Conservation (phyloP, 2,888 invertebrate species). For the Lissocephala sabroskyi region DNA sequence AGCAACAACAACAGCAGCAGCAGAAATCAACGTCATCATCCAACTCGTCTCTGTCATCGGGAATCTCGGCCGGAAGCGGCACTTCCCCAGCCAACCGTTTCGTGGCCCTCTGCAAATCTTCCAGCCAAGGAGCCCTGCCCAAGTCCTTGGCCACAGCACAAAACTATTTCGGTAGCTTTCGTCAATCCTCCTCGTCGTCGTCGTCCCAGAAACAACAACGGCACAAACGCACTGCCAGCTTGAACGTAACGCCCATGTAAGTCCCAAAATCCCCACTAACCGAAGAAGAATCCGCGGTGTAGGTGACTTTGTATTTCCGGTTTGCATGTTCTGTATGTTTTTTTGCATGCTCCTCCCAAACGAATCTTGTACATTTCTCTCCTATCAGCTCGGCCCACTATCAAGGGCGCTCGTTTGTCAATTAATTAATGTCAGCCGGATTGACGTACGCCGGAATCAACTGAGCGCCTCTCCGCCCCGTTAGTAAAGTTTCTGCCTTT, state of each 20-base stretch:
- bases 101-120: conserved; percentile 43
- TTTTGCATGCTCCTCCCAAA: no score
- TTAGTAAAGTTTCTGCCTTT: no score
- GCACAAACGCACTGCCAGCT: conserved; percentile 45
- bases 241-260: conserved; percentile 55
- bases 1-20: conserved; percentile 26
- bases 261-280: conserved; percentile 26
- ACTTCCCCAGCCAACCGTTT: conserved; percentile 31
- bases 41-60: conserved; percentile 17
- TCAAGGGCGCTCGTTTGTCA: no score
- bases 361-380: no score
- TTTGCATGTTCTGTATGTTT: no score
- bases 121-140: conserved; percentile 52
- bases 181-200: conserved; percentile 23
- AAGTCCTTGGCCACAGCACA: conserved; percentile 51
- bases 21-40: conserved; percentile 21
- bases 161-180: conserved; percentile 21
- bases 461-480: no score
- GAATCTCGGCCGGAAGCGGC: conserved; percentile 8
- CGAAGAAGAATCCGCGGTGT: no score
- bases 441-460: no score
- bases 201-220: conserved; percentile 22
- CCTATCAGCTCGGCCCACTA: no score
- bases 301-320: no score
- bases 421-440: no score